These are phyloP conservation scores for Ara ararauna DNA, from an alignment of 2,797 vertebrate genomes.

Conservation along the genomic window DNA sequence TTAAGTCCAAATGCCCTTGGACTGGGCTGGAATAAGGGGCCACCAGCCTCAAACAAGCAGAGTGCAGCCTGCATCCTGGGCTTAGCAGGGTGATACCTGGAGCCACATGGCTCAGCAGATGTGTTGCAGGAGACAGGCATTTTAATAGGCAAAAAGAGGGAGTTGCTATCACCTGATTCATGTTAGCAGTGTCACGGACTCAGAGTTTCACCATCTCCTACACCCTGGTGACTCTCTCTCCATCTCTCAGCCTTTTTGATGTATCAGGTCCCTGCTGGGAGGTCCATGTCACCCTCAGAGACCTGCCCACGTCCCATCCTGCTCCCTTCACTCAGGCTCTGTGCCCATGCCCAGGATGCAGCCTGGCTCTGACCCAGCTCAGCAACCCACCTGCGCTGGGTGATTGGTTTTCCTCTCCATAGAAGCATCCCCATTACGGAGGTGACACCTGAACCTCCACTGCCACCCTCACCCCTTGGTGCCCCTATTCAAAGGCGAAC, in stretches of 20 bases:
- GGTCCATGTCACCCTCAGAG: not conserved
- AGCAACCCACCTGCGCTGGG: rapidly evolving
- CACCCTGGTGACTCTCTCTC: not conserved
- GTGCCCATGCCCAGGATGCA: rapidly evolving
- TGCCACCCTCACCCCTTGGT: not conserved
- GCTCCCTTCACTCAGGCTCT: not conserved
- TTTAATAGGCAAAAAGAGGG: not conserved
- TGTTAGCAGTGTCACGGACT: rapidly evolving
- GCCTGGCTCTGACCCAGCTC: not conserved
- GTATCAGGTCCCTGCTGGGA: not conserved
- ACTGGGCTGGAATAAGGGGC: not conserved
- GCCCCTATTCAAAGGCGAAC: not conserved
- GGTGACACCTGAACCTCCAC: not conserved
- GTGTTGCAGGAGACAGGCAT: not conserved
- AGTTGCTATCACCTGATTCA: not conserved
- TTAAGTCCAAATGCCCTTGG: rapidly evolving
- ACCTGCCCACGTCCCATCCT: not conserved
- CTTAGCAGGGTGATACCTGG: rapidly evolving
- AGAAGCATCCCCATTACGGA: not conserved
- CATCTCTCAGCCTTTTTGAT: not conserved
- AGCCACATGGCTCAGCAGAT: rapidly evolving
- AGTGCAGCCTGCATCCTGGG: not conserved
- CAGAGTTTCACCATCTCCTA: not conserved
- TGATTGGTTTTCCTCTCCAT: not conserved
- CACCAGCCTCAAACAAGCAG: rapidly evolving